A percentile compares a stretch with the other conserved stretches of the same genome.
These are phyloP conservation scores for Rhingia campestris DNA, from an alignment of 2,888 invertebrate genomes.

Conservation along the genomic window DNA sequence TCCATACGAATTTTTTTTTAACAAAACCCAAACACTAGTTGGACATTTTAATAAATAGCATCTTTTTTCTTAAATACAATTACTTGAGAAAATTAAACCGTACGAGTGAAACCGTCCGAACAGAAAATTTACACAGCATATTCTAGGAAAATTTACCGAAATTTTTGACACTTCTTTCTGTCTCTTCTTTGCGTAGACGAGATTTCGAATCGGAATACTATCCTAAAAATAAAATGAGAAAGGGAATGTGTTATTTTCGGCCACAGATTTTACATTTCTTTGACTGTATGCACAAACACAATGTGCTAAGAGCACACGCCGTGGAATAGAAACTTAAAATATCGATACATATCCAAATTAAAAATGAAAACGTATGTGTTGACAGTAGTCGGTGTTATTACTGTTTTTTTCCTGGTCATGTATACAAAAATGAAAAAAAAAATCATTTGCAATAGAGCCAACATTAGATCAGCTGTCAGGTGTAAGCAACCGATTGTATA, in stretches of 20 bases:
- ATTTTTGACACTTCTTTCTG: slow-evolving; percentile 73
- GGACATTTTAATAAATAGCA: slow-evolving; percentile 11
- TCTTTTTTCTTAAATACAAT: slow-evolving; percentile 22
- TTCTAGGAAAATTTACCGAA: slow-evolving; percentile 67
- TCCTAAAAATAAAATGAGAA: slow-evolving; percentile 80
- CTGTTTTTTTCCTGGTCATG: neutral
- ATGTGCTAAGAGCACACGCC: slow-evolving; percentile 10
- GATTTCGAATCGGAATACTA: slow-evolving; percentile 76
- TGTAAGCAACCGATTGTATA: too few species aligned
- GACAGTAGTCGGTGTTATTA: slow-evolving; percentile 37
- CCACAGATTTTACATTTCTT: slow-evolving; percentile 66
- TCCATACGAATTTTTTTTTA: slow-evolving; percentile 17
- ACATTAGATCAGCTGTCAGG: too few species aligned
- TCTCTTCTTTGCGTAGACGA: slow-evolving; percentile 77
- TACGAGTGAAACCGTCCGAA: slow-evolving; percentile 57
- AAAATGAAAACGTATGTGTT: slow-evolving; percentile 48
- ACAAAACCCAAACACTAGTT: neutral
- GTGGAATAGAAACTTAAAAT: slow-evolving; percentile 40
- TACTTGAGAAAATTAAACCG: slow-evolving; percentile 44
- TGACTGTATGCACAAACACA: slow-evolving; percentile 48
- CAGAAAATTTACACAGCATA: slow-evolving; percentile 56
- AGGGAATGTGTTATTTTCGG: slow-evolving; percentile 77
- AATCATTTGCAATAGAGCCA: too few species aligned
- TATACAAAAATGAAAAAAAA: too few species aligned
- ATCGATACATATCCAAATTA: slow-evolving; percentile 21